These are phyloP conservation scores for Gymnorhina tibicen DNA, from an alignment of 2,113 vertebrate genomes.

Conservation along the genomic window DNA sequence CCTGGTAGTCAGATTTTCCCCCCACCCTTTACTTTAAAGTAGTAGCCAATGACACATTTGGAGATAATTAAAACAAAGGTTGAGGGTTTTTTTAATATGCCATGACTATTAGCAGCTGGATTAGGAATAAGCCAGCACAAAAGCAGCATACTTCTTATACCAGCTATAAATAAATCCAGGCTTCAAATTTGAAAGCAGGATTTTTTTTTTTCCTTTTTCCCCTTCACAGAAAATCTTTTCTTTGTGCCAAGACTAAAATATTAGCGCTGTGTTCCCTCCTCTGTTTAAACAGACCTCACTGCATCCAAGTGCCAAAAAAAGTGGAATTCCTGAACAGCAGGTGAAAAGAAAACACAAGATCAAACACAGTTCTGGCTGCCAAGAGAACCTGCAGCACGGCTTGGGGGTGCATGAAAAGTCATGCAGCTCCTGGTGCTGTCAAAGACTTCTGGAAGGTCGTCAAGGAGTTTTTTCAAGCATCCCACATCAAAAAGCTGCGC, in stretches of 20 bases:
- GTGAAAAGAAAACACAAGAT: constrained; percentile 49
- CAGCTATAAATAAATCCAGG: background rate
- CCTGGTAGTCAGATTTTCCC: background rate
- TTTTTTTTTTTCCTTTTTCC: background rate
- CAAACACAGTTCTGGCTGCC: constrained; percentile 33
- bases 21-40: background rate
- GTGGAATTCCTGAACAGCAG: constrained; percentile 57
- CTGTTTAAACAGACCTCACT: constrained; percentile 16
- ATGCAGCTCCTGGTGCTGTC: background rate
- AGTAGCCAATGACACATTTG: background rate
- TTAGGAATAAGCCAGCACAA: background rate
- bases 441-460: background rate
- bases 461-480: background rate
- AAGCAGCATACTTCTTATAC: background rate
- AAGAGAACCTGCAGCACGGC: constrained; percentile 16
- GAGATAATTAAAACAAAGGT: background rate
- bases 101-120: background rate
- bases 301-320: constrained; percentile 11
- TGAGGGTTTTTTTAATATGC: background rate
- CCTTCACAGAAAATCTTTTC: background rate
- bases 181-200: background rate
- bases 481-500: background rate
- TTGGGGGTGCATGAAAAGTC: background rate
- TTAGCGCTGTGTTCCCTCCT: background rate
- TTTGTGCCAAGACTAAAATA: constrained; percentile 12